Evolutionary conservation across 2,113 vertebrate genomes (phyloP).

Genomic region (Notothenia rossii): DNA sequence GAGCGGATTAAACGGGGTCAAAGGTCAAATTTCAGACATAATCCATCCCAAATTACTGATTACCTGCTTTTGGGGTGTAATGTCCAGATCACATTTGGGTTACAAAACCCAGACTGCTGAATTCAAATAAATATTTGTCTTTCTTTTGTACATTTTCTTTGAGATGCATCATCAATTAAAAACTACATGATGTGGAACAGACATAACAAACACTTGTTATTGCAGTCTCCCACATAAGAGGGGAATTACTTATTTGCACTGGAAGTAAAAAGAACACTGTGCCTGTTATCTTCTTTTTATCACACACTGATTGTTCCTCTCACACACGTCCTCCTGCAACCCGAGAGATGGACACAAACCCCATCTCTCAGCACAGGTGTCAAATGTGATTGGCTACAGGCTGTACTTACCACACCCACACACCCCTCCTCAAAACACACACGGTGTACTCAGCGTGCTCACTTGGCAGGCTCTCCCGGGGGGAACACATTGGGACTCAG

Average conservation of each 20-base stretch:
- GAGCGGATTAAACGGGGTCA: slow-evolving; percentile 66
- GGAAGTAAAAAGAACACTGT: neutral
- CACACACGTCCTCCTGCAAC: slow-evolving; percentile 20
- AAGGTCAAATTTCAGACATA: slow-evolving; percentile 59
- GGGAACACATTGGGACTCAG: slow-evolving; percentile 18
- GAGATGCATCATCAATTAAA: slow-evolving; percentile 30
- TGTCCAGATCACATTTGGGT: slow-evolving; percentile 35
- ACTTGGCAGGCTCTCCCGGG: slow-evolving; percentile 33
- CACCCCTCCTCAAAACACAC: slow-evolving; percentile 15
- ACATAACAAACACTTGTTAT: neutral
- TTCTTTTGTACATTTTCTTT: neutral
- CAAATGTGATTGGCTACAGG: slow-evolving; percentile 66
- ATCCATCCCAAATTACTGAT: slow-evolving; percentile 71
- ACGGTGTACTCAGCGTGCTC: slow-evolving; percentile 2
- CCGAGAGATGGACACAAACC: slow-evolving; percentile 34
- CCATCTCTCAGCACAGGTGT: slow-evolving; percentile 64
- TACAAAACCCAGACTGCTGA: slow-evolving; percentile 34
- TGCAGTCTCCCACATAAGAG: neutral
- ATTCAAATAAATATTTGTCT: slow-evolving; percentile 26
- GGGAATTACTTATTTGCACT: slow-evolving; percentile 6
- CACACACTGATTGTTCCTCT: neutral
- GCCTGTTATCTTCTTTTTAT: neutral
- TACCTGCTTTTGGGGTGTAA: slow-evolving; percentile 57
- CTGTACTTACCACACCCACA: slow-evolving; percentile 28
- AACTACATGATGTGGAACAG: slow-evolving; percentile 21